Conservation (phyloP, 2,888 invertebrate genomes). For the Synergus umbraculus region DNA sequence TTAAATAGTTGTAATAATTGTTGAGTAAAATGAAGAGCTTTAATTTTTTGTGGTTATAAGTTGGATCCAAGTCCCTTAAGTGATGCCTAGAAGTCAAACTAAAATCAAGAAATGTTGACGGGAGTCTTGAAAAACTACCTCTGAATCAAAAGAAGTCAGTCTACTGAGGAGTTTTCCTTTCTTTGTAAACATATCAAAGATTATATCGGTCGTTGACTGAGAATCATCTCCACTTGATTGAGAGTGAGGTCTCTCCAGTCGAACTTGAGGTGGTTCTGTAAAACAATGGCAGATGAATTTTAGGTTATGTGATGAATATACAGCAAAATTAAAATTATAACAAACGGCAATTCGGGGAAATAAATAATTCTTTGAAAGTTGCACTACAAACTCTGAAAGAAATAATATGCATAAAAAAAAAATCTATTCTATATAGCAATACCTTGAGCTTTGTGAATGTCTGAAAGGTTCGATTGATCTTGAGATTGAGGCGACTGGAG, state of each 20-base stretch:
- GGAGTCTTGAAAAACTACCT: conserved; percentile 81
- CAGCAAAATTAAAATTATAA: too few relatives aligned
- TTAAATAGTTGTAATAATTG: too few relatives aligned
- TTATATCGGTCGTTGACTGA: conserved; percentile 93
- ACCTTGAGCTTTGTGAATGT: conserved; percentile 59
- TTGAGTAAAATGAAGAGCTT: too few relatives aligned
- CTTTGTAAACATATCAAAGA: conserved; percentile 95
- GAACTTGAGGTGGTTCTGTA: conserved; percentile 81
- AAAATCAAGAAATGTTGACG: not conserved
- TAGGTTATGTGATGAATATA: too few relatives aligned
- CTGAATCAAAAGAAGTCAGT: conserved; percentile 93
- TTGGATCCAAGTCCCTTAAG: too few relatives aligned
- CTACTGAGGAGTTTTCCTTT: conserved; percentile 93
- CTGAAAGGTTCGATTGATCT: conserved; percentile 58
- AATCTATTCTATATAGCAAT: conserved; percentile 25
- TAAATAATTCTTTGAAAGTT: not conserved
- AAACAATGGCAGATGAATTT: not conserved
- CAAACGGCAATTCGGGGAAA: not conserved
- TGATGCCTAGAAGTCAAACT: not conserved
- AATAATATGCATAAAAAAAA: not conserved
- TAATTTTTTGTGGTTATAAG: too few relatives aligned
- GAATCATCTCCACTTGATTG: conserved; percentile 80
- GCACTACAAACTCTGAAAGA: not conserved
- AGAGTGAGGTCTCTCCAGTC: conserved; percentile 79
- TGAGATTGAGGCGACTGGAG: conserved; percentile 82